Evolutionary conservation across 2,113 vertebrate species (phyloP).

Genomic region (Parus major): DNA sequence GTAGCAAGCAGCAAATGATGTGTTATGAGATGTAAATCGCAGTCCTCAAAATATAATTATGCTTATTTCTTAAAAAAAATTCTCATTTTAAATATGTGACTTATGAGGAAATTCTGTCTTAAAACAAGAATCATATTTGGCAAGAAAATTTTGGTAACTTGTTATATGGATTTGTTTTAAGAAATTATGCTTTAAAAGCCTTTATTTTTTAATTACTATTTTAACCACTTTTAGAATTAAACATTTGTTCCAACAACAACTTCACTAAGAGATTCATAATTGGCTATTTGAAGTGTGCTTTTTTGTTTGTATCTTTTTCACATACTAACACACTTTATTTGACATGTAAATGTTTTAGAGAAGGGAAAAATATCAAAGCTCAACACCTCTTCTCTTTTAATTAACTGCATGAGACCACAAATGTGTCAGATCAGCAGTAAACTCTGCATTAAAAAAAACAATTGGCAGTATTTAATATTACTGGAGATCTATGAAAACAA

Average conservation of each 20-base stretch:
- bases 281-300: background rate
- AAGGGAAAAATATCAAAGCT: background rate
- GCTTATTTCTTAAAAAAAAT: background rate
- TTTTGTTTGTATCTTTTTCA: background rate
- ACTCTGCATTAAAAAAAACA: background rate
- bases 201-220: background rate
- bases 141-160: background rate
- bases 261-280: slow-evolving; percentile 6
- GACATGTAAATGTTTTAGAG: background rate
- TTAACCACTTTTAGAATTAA: background rate
- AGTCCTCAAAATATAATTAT: background rate
- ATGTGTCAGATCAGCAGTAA: background rate
- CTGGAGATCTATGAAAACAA: background rate
- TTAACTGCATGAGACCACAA: background rate
- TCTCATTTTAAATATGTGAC: background rate
- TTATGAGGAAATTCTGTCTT: background rate
- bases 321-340: background rate
- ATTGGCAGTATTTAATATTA: background rate
- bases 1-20: background rate
- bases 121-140: background rate
- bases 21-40: background rate
- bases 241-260: background rate
- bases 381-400: background rate
- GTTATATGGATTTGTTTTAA: background rate
- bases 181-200: background rate